phyloP scores from a whole-genome alignment of 2,113 vertebrate genomes.

The Turnix velox region DNA sequence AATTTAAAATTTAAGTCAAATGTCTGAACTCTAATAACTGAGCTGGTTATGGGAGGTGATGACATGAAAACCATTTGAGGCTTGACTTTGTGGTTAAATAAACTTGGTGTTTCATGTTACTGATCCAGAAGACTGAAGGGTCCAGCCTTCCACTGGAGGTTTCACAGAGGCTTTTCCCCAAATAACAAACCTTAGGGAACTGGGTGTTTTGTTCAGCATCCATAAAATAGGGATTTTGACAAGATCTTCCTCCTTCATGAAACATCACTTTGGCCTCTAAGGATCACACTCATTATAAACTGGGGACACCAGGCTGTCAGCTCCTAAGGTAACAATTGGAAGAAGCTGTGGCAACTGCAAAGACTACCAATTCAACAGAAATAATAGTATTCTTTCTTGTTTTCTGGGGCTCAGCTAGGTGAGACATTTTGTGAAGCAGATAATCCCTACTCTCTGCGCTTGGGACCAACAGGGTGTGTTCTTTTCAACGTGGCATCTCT shows the following conservation, averaged over 20 bases:
- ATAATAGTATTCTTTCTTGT: neutral
- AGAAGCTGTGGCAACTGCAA: neutral
- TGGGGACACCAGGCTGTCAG: fast-evolving
- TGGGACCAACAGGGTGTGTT: neutral
- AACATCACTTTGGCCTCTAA: neutral
- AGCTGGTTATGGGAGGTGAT: neutral
- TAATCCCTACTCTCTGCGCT: neutral
- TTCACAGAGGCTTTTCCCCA: neutral
- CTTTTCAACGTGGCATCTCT: neutral
- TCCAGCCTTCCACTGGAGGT: neutral
- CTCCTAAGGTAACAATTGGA: neutral
- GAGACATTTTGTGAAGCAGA: neutral
- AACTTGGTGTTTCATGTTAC: neutral
- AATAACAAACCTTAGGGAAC: neutral
- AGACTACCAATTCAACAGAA: neutral
- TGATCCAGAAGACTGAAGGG: neutral
- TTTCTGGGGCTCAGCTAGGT: neutral
- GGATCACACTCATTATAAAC: neutral
- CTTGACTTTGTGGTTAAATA: neutral
- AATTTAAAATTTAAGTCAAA: neutral
- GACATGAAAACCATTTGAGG: neutral
- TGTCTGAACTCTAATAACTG: neutral
- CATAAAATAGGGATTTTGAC: neutral
- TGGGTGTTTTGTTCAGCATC: neutral
- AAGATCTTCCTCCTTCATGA: neutral